Evolutionary conservation across 2,113 vertebrate genomes (phyloP).

Genomic region (Oriolus oriolus): DNA sequence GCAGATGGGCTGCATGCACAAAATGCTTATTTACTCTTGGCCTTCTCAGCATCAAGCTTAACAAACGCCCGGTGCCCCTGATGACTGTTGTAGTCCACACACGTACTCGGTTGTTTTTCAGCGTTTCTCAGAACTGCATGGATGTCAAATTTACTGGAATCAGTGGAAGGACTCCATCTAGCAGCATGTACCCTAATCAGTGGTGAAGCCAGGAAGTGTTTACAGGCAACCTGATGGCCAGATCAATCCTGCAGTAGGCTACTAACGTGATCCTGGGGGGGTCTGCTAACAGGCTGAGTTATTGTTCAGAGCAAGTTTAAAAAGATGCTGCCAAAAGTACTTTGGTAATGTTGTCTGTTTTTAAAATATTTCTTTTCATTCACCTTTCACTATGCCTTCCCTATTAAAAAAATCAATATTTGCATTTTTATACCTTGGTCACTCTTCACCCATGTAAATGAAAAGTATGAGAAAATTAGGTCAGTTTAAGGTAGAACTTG

Average conservation of each 20-base stretch:
- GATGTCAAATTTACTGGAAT: neutral
- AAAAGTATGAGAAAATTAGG: neutral
- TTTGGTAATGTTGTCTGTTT: neutral
- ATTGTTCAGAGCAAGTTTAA: neutral
- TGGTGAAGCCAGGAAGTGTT: neutral
- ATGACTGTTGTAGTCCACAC: neutral
- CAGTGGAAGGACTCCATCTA: neutral
- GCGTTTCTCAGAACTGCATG: neutral
- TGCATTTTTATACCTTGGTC: neutral
- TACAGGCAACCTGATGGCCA: neutral
- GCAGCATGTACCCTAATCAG: neutral
- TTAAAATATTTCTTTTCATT: neutral
- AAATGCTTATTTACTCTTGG: neutral
- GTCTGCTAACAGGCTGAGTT: neutral
- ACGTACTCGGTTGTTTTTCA: neutral
- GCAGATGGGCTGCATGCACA: neutral
- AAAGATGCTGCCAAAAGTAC: neutral
- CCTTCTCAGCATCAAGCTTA: neutral
- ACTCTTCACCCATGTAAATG: neutral
- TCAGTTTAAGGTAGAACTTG: neutral
- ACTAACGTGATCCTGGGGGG: neutral
- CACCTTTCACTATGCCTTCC: neutral
- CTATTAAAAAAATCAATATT: neutral
- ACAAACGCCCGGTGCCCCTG: neutral
- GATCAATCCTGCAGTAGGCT: neutral